Evolutionary conservation across 37 sponge, comb jelly and placozoan species (phyloP).

Genomic region (Mnemiopsis leidyi): DNA sequence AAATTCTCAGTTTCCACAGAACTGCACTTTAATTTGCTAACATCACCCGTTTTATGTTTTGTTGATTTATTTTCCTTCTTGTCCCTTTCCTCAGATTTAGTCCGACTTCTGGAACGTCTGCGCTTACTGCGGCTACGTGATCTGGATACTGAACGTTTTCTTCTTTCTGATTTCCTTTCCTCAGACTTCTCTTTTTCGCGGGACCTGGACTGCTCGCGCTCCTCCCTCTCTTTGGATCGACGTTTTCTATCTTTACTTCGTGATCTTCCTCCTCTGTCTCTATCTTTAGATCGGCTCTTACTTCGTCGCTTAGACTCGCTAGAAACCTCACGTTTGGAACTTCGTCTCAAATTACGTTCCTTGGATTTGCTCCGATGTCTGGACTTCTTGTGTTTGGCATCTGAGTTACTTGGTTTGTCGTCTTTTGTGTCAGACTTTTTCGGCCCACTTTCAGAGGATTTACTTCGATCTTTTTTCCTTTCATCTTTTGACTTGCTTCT

Average conservation of each 20-base stretch:
- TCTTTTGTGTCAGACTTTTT: neutral
- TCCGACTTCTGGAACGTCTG: neutral
- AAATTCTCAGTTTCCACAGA: neutral
- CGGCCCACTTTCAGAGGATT: neutral
- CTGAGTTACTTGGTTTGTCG: neutral
- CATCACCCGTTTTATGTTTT: neutral
- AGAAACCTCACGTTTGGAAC: neutral
- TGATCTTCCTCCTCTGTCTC: neutral
- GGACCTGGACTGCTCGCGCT: neutral
- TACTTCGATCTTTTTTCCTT: neutral
- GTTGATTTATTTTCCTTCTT: neutral
- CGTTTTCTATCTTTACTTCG: neutral
- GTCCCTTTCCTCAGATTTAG: neutral
- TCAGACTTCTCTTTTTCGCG: neutral
- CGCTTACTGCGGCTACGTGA: neutral
- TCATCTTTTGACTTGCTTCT: neutral
- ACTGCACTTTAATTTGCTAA: neutral
- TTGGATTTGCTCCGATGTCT: neutral
- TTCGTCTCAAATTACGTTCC: neutral
- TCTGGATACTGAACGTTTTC: neutral
- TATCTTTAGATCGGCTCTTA: neutral
- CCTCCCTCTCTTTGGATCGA: neutral
- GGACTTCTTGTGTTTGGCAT: neutral
- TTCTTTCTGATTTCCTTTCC: neutral
- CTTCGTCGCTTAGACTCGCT: too few species aligned